Percentiles rank a stretch among this genome's conserved stretches.
phyloP scores from a whole-genome alignment of 2,888 invertebrate species.

The Eupithecia inturbata region DNA sequence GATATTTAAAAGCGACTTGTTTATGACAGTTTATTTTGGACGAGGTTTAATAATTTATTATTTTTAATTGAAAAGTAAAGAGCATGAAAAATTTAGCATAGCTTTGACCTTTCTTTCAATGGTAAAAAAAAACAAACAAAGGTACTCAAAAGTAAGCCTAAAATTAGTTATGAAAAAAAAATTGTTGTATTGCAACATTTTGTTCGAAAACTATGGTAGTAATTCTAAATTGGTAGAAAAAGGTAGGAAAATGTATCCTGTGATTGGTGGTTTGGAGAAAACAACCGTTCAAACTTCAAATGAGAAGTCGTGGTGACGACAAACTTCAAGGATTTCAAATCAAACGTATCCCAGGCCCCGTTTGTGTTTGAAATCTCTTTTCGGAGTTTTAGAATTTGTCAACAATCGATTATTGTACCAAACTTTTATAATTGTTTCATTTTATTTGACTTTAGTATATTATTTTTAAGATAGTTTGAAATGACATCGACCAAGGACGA shows the following conservation, averaged over 20 bases:
- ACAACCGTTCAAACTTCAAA: constrained; percentile 66
- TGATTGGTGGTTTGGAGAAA: constrained; percentile 60
- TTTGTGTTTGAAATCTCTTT: constrained; percentile 79
- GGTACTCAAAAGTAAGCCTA: not conserved
- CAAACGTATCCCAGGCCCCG: constrained; percentile 66
- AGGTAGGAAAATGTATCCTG: constrained; percentile 51
- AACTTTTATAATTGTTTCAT: constrained; percentile 60
- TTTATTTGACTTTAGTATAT: constrained; percentile 72
- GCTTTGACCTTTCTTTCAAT: not conserved
- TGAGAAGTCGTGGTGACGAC: constrained; percentile 55
- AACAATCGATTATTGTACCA: constrained; percentile 64
- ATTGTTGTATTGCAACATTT: not conserved
- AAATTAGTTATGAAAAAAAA: not conserved
- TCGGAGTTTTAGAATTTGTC: constrained; percentile 66
- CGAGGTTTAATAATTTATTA: not conserved
- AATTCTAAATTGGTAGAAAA: constrained; percentile 17
- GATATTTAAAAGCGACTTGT: not conserved
- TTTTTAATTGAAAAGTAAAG: not conserved
- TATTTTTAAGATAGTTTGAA: constrained; percentile 81
- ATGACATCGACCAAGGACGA: constrained; percentile 81
- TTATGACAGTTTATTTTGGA: not conserved
- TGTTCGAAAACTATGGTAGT: not conserved
- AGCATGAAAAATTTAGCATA: not conserved
- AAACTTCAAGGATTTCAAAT: constrained; percentile 62
- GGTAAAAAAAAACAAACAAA: not conserved